Evolutionary conservation across 2,797 vertebrate species (phyloP).

Genomic region (Mallotus villosus): DNA sequence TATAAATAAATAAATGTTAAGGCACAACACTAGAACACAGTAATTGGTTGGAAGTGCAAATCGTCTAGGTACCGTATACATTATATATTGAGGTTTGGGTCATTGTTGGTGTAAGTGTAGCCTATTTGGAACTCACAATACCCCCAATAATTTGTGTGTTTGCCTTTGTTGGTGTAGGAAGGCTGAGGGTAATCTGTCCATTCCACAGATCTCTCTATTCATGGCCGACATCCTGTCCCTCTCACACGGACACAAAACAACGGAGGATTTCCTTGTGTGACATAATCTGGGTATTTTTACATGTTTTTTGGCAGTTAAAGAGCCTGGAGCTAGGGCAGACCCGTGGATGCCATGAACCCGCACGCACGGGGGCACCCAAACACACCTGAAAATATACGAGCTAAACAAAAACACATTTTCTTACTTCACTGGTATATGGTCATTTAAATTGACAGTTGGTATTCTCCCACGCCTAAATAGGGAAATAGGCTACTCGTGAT

Average conservation of each 20-base stretch:
- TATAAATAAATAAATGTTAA: background rate
- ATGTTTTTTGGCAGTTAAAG: slow-evolving; percentile 21
- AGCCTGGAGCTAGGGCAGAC: slow-evolving; percentile 12
- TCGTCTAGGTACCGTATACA: background rate
- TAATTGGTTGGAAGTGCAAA: background rate
- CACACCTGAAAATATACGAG: background rate
- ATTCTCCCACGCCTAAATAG: too few relatives aligned
- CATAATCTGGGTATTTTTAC: slow-evolving; percentile 20
- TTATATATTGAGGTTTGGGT: background rate
- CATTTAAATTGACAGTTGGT: background rate
- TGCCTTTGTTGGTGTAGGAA: background rate
- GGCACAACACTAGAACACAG: background rate
- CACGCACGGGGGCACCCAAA: background rate
- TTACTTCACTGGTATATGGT: background rate
- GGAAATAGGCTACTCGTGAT: background rate
- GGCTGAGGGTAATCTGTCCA: background rate
- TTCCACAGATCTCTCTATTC: background rate
- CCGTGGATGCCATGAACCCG: slow-evolving; percentile 4
- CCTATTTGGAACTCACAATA: too few relatives aligned
- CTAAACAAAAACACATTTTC: too few relatives aligned
- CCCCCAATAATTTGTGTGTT: background rate
- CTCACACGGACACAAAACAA: slow-evolving; percentile 4
- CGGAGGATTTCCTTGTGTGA: slow-evolving; percentile 48
- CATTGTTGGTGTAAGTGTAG: background rate
- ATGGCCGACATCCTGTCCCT: background rate